Percentiles rank a stretch among this genome's conserved stretches.
phyloP scores from a whole-genome alignment of 2,797 vertebrate species.

The Coregonus sp. region DNA sequence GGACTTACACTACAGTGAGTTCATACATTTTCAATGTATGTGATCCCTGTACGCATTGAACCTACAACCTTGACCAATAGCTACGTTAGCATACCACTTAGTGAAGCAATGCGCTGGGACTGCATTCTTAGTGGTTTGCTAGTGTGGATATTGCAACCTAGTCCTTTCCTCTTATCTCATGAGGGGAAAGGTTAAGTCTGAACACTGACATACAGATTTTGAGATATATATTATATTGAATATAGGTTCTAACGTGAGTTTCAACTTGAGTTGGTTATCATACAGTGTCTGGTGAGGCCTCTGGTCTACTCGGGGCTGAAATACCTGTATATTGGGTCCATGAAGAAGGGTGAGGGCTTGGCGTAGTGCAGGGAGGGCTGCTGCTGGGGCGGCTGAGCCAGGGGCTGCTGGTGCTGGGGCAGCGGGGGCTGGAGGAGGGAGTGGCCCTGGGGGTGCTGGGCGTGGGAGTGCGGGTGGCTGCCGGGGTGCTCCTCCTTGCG shows the following conservation, averaged over 20 bases:
- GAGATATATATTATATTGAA: constrained; percentile 5
- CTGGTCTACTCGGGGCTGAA: constrained; percentile 77
- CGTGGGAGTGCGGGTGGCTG: constrained; percentile 62
- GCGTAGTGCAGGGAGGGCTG: constrained; percentile 94
- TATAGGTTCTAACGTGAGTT: background rate
- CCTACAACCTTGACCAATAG: too few species aligned
- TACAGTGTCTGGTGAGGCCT: constrained; percentile 2
- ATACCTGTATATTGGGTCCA: constrained; percentile 99
- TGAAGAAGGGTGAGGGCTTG: constrained; percentile 98
- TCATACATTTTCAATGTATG: too few species aligned
- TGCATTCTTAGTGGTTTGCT: too few species aligned
- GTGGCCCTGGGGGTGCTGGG: constrained; percentile 77
- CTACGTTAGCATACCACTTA: too few species aligned
- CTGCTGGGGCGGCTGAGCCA: constrained; percentile 81
- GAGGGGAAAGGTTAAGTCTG: background rate
- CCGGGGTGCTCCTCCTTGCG: constrained; percentile 79
- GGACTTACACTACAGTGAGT: too few species aligned
- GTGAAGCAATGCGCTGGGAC: too few species aligned
- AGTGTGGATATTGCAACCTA: background rate
- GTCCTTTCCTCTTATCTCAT: background rate
- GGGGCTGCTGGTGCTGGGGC: constrained; percentile 75
- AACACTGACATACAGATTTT: background rate
- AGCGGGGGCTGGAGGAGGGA: constrained; percentile 74
- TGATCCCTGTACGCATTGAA: too few species aligned
- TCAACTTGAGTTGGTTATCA: background rate